Evolutionary conservation across 1,140 invertebrate genomes (phyloP), one percentile per base, ranked within the genome.

Genomic region (Drosophila sturtevanti): DNA sequence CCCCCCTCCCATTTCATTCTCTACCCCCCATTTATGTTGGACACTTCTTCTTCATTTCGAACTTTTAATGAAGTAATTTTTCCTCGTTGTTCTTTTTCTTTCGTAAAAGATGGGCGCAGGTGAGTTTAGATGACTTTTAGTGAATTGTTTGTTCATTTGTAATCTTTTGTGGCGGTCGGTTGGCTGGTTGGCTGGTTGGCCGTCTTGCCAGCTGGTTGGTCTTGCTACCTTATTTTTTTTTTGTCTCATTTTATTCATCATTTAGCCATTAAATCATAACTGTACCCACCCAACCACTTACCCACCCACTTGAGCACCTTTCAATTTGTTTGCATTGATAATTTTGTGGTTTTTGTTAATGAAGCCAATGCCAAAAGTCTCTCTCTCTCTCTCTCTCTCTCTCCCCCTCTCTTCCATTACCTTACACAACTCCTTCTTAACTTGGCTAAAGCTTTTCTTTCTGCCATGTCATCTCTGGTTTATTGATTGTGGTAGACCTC

Each of bases 51-150:
- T 73, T 68, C 77, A 59, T 74, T 71, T 68, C 58, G 52, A 87
- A 87, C 56, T 87, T 87, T 87, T 87, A 87, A 87, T 87, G 82
- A 87, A 87, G 82, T 87, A 72, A 82, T 87, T 87, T 87, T 77
- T 82, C 58, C 35, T 35, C 34, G 37, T 69, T 63, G 65, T 72
- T 65, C 44, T 68, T 60, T 24, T 11, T 66, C 74, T 71, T 77
- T 72, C 74, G 1, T 66, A 68, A 41, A 64, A 68, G 63, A 24
- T 14, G 54, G 24, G 54, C 27, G 16, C 80, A 84, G 80, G 79
- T 79, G 68, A 64, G 41, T 72, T 41, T 54, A 31, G 24, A 54
- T 37, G 72, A 80, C 81, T 86, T 81, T 81, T 67, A 66, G 59
- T 79, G 65, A 69, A 73, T 86, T 81, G 69, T 77, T 78, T 78